Evolutionary conservation across 2,113 vertebrate genomes (phyloP), one percentile per base, ranked within the genome.

Genomic region (Tetraodon nigroviridis): DNA sequence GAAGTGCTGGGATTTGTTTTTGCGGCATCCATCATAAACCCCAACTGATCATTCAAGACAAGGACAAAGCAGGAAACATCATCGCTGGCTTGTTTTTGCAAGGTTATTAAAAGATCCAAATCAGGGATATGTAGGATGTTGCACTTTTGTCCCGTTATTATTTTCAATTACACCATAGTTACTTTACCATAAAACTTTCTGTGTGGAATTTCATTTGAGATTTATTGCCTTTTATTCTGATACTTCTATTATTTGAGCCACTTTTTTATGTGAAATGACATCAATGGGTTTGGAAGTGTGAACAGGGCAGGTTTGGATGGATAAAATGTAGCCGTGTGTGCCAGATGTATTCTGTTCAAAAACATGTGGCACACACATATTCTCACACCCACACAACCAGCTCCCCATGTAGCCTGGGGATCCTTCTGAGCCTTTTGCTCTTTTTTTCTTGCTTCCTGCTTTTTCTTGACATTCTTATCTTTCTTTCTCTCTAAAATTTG

Each of bases 351-450:
- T 67, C 69, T 67, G 52, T 54, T 71, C 19, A 57, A 61, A 69
- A 73, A 84, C 78, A 82, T 77, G 76, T 84, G 78, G 80, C 71
- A 65, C 61, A 58, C 78, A 71, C 49, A 44, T 55, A n/a, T 13
- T 6, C 44, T 6, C 58, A 58, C 78, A 69, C 52, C 32, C 61
- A 21, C 68, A 58, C 45, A 82, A 79, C 85, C 84, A 65, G 68
- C 79, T 88, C 78, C 84, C 90, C 51, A 27, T 63, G 75, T 71
- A 82, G 87, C 89, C 89, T 47, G 66, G 84, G 76, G 87, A 88
- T 76, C 89, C 89, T 87, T 81, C 75, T 46, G 85, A 82, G 78
- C 80, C 72, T 52, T n/a, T 47, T 61, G 17, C 44, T 61, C 47
- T 51, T 45, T 51, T 29, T 51, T 51, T 10, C 22, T 51, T 71